Base-by-base conservation (phyloP, 2,113 vertebrate genomes). In the Megatriorchis doriae region DNA sequence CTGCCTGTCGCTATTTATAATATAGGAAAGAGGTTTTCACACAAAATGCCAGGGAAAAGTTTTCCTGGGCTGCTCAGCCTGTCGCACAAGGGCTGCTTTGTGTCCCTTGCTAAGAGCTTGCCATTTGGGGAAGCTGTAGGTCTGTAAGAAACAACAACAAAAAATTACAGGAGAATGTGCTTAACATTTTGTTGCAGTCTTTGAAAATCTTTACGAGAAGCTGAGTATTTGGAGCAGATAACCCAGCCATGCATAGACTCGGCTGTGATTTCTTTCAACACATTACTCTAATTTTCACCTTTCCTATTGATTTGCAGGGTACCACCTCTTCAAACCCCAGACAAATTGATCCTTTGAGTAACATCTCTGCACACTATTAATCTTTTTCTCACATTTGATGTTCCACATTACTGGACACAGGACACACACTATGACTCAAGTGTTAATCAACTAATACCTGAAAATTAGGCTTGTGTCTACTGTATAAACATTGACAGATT, bases 361-460 rank as follows among this genome's bases (percentile, higher is more conserved):
- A 97, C 98, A 98, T 97, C 97, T 98, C 95, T 95, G 96, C 88
- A 95, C 96, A 93, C 96, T 97, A 97, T 97, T 98, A 98, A 98
- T 97, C 97, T 97, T 72, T 72, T 96, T 98, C 96, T 97, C 96
- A 97, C 86, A 82, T 96, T 92, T 97, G 96, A 98, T 96, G 90
- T 96, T 97, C 96, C 92, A 93, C 96, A 96, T 98, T 97, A 90
- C 97, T 96, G 94, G 97, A 97, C 97, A 97, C 34, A 96, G 94
- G 97, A 96, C 92, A 97, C 93, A 95, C 91, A 96, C 94, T 91
- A 94, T 93, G 95, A 97, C 96, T 97, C 96, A 88, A 97, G 90
- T 97, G 96, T 97, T 98, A 97, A 98, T 98, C 96, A 98, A 94
- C 97, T 74, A 56, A 96, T 96, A 97, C 95, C 93, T 95, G 96